A percentile compares a stretch with the other conserved stretches of the same genome.
These are phyloP conservation scores for Rhinogobio ventralis DNA, from an alignment of 2,797 vertebrate genomes.

Conservation along the genomic window DNA sequence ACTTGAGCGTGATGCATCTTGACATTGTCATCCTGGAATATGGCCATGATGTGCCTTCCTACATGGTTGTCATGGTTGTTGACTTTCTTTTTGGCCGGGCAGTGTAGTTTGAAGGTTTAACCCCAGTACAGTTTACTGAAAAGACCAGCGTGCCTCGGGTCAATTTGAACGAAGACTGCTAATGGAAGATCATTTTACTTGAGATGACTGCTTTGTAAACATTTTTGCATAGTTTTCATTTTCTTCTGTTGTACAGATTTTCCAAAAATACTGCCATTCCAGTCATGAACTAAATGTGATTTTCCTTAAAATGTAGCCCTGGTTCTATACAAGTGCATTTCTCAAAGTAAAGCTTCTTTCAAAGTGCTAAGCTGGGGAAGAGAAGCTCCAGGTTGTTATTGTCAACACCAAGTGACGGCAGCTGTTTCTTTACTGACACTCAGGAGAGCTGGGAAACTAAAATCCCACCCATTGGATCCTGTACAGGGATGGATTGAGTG, in stretches of 20 bases:
- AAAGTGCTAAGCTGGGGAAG: neutral
- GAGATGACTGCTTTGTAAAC: neutral
- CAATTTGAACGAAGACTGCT: neutral
- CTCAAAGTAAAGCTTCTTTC: neutral
- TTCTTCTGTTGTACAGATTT: neutral
- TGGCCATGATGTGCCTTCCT: too few species aligned
- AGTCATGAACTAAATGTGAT: neutral
- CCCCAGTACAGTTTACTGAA: neutral
- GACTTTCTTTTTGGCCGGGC: too few species aligned
- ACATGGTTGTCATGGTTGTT: neutral
- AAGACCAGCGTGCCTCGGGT: neutral
- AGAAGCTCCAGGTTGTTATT: conserved; percentile 36
- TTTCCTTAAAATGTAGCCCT: neutral
- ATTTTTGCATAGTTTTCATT: neutral
- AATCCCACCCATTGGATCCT: conserved; percentile 14
- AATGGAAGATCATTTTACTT: neutral
- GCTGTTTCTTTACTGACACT: conserved; percentile 40
- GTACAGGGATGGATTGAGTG: neutral
- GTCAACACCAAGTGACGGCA: conserved; percentile 22
- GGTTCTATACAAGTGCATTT: neutral
- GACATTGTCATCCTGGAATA: neutral
- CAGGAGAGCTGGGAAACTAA: conserved; percentile 21
- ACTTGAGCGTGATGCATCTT: neutral
- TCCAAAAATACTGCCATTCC: neutral
- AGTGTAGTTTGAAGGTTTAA: neutral